Percentiles rank a stretch among this genome's conserved stretches.
Evolutionary conservation across 2,113 vertebrate genomes (phyloP).

Genomic region (Pseudonaja textilis): DNA sequence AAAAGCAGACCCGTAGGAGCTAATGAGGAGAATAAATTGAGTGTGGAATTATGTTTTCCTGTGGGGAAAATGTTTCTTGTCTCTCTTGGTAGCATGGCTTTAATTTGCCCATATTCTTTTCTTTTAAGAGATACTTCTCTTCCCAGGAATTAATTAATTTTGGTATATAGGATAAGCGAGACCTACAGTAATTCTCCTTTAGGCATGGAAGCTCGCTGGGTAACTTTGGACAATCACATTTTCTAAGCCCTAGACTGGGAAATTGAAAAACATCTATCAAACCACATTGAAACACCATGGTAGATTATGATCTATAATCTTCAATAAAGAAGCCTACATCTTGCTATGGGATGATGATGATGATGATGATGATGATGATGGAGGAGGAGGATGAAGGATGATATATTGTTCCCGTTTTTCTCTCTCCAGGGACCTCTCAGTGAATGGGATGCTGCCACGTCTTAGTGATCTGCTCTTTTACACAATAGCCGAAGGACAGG

Average conservation of each 20-base stretch:
- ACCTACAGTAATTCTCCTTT: neutral
- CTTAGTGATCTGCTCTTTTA: conserved; percentile 22
- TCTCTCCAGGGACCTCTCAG: conserved; percentile 8
- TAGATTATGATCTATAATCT: neutral
- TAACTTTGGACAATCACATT: neutral
- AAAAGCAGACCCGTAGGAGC: neutral
- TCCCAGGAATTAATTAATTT: neutral
- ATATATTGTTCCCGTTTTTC: neutral
- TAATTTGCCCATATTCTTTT: neutral
- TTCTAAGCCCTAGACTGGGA: neutral
- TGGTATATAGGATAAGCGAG: neutral
- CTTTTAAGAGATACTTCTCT: neutral
- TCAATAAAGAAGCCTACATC: neutral
- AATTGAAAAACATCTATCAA: neutral
- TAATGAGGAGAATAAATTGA: neutral
- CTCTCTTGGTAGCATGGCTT: neutral
- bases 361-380: neutral
- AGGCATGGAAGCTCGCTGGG: neutral
- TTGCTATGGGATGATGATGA: neutral
- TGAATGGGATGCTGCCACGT: conserved; percentile 14
- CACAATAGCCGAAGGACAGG: conserved; percentile 12
- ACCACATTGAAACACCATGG: neutral
- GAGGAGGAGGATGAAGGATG: neutral
- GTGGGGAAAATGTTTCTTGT: neutral
- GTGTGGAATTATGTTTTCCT: neutral